Percentiles rank a stretch among this genome's conserved stretches.
Conservation (phyloP, 2,797 vertebrate genomes). For the Cynodonichthys magdalenae region DNA sequence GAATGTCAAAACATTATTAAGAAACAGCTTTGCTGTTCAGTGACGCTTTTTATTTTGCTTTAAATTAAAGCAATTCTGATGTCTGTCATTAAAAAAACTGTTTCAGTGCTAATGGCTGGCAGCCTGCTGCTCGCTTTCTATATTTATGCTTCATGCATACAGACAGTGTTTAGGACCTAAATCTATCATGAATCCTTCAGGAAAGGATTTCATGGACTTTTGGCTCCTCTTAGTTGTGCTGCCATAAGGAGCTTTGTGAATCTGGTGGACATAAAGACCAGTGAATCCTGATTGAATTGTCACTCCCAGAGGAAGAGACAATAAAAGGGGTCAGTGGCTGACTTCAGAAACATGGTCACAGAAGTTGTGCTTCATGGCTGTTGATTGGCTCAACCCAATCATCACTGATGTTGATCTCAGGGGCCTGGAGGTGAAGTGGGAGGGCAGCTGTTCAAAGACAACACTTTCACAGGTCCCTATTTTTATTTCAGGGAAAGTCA, state of each 20-base stretch:
- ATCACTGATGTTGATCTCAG: constrained; percentile 48
- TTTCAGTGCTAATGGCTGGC: constrained; percentile 39
- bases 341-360: constrained; percentile 62
- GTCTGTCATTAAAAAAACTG: constrained; percentile 24
- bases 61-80: constrained; percentile 33
- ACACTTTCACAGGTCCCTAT: constrained; percentile 51
- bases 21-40: constrained; percentile 31
- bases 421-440: constrained; percentile 39
- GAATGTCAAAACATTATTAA: constrained; percentile 42
- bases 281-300: constrained; percentile 73
- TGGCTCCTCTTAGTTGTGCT: constrained; percentile 59
- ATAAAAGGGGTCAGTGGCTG: constrained; percentile 67
- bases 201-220: constrained; percentile 69
- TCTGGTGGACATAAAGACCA: constrained; percentile 51
- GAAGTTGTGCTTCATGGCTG: constrained; percentile 44
- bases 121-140: constrained; percentile 7
- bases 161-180: constrained; percentile 54
- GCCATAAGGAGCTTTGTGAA: constrained; percentile 60
- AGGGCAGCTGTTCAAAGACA: constrained; percentile 54
- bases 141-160: constrained; percentile 28
- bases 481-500: constrained; percentile 49
- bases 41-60: constrained; percentile 36
- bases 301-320: constrained; percentile 64
- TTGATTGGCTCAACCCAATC: constrained; percentile 53
- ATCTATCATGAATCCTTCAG: constrained; percentile 59